These are phyloP conservation scores for Erethizon dorsatum DNA, from an alignment of 2,797 vertebrate species.

Conservation along the genomic window DNA sequence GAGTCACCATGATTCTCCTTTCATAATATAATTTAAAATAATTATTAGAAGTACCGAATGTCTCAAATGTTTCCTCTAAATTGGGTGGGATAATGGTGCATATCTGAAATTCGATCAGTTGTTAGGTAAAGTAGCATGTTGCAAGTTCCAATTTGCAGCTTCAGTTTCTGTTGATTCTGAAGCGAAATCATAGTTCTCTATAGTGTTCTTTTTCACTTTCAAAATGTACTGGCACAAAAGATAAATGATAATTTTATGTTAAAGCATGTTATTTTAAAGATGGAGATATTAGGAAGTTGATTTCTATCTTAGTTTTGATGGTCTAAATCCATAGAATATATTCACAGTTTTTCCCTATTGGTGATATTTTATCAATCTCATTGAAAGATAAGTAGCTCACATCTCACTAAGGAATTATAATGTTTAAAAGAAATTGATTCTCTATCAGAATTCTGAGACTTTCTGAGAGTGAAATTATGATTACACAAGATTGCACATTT, in stretches of 20 bases:
- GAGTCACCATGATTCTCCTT: background rate
- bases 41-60: background rate
- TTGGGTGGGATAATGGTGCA: too few relatives aligned
- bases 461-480: background rate
- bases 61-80: background rate
- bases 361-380: background rate
- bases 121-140: background rate
- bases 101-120: background rate
- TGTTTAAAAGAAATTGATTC: background rate
- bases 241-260: background rate
- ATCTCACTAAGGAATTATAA: background rate
- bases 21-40: background rate
- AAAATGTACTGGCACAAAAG: background rate
- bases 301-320: background rate
- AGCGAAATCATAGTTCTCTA: background rate
- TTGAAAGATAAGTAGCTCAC: background rate
- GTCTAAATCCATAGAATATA: background rate
- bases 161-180: background rate
- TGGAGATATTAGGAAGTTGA: background rate
- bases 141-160: background rate
- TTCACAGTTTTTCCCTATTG: background rate
- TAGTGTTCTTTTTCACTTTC: background rate
- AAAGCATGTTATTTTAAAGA: background rate
- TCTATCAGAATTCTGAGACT: background rate
- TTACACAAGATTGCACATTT: background rate